Conservation (phyloP, 2,113 vertebrate species). For the Oncorhynchus masou region DNA sequence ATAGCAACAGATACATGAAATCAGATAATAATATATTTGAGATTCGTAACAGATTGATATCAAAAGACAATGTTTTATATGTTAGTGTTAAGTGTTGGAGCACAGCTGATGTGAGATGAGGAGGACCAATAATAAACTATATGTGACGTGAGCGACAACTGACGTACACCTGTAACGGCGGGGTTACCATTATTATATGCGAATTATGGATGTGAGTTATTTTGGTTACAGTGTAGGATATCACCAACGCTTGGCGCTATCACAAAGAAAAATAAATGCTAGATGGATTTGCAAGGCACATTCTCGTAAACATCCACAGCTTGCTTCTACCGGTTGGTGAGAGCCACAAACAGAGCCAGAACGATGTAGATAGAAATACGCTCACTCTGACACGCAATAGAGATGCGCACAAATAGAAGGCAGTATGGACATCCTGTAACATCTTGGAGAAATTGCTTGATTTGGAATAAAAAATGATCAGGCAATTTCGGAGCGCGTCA, state of each 20-base stretch:
- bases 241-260: not conserved
- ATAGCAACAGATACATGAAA: no score
- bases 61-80: no score
- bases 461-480: no score
- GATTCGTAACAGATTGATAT: no score
- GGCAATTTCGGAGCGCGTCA: no score
- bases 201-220: no score
- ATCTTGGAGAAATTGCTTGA: no score
- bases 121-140: not conserved
- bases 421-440: not conserved
- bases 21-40: no score
- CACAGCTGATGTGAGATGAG: not conserved
- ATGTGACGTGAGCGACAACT: conserved; percentile 16
- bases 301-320: not conserved
- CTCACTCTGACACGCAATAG: conserved; percentile 21
- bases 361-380: not conserved
- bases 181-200: not conserved
- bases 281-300: not conserved
- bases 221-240: no score
- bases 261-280: not conserved
- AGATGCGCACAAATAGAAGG: conserved; percentile 24
- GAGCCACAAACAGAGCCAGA: no score
- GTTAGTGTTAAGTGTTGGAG: no score
- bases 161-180: conserved; percentile 69
- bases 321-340: not conserved